These are phyloP conservation scores for Acanthosepion esculentum DNA, from an alignment of 2,888 invertebrate species.

Conservation along the genomic window DNA sequence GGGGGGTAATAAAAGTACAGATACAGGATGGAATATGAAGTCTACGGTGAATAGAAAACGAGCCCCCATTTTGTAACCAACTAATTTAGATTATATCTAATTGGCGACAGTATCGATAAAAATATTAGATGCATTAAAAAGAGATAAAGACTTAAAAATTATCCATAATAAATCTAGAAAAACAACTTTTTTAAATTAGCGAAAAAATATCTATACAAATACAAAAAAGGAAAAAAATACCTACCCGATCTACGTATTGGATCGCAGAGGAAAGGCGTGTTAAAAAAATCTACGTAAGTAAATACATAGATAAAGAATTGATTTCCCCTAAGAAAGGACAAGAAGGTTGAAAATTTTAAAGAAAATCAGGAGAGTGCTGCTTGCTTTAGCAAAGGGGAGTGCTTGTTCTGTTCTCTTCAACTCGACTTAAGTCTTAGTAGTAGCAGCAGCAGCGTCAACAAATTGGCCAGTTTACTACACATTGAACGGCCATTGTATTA, in stretches of 20 bases:
- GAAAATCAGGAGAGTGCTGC: neutral
- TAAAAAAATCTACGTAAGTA: neutral
- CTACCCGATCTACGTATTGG: neutral
- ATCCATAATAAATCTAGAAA: too few relatives aligned
- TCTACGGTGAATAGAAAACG: neutral
- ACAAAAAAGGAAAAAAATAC: neutral
- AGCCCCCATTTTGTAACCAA: constrained; percentile 33
- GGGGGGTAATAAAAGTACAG: neutral
- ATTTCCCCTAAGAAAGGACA: constrained; percentile 33
- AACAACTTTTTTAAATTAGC: neutral
- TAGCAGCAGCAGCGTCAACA: neutral
- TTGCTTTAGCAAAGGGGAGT: constrained; percentile 13
- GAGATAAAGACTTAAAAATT: too few relatives aligned
- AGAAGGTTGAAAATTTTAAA: neutral
- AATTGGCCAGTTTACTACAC: constrained; percentile 33
- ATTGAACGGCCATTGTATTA: constrained; percentile 8
- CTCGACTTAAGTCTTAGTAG: constrained; percentile 14
- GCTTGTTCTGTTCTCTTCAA: neutral
- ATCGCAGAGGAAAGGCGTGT: neutral
- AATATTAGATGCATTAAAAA: neutral
- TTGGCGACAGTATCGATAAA: neutral
- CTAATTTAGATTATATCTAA: neutral
- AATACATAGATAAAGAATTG: neutral
- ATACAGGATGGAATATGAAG: neutral
- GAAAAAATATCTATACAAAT: neutral